Evolutionary conservation across 2,888 invertebrate species (phyloP).

Genomic region (Gisinianus flammeolus): DNA sequence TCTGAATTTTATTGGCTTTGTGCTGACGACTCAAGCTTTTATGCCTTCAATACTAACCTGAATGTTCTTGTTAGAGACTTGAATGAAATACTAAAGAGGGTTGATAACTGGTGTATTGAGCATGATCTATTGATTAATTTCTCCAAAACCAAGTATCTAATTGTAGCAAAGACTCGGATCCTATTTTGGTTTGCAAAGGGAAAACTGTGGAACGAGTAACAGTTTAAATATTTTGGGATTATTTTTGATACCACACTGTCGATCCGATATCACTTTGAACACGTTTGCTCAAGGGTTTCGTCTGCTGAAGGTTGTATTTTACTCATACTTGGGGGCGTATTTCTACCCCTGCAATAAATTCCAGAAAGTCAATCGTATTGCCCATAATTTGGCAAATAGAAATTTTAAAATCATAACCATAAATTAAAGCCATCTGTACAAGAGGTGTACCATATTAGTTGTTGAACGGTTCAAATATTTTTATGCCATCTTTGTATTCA

Average conservation of each 20-base stretch:
- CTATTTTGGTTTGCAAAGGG: neutral
- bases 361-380: no score
- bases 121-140: constrained; percentile 8
- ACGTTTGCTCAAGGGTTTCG: neutral
- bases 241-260: constrained; percentile 14
- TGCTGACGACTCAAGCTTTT: constrained; percentile 27
- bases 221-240: constrained; percentile 21
- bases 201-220: neutral
- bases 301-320: neutral
- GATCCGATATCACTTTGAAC: neutral
- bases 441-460: no score
- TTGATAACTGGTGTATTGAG: neutral
- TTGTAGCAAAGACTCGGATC: neutral
- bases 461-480: no score
- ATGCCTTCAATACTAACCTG: neutral
- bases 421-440: no score
- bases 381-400: no score
- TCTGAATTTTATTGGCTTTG: neutral
- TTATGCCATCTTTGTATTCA: no score
- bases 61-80: neutral
- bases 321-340: no score
- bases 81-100: neutral
- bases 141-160: no score
- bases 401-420: no score
- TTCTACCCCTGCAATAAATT: no score